Percentiles rank a stretch among this genome's conserved stretches.
Conservation (phyloP, 1,140 invertebrate genomes). For the Stegodyphus mimosarum region DNA sequence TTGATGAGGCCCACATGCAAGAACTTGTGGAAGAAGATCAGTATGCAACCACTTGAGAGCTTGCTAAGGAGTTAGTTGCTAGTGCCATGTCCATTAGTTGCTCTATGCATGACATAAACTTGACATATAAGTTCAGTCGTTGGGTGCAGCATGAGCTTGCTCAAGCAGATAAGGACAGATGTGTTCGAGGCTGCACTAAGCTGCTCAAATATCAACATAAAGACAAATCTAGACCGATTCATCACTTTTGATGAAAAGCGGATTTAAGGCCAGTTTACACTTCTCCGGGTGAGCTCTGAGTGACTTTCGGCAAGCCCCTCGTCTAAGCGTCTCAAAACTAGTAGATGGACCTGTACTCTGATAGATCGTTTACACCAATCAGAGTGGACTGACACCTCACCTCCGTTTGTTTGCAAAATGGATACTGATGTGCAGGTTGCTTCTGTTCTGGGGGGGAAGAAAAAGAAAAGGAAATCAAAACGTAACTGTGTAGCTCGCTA, state of each 20-base stretch:
- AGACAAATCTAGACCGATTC: neutral
- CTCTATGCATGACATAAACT: neutral
- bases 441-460: no score
- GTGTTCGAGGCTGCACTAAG: neutral
- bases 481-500: no score
- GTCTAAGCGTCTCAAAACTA: no score
- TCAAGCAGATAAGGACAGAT: neutral
- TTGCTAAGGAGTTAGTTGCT: neutral
- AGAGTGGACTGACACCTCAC: no score
- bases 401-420: no score
- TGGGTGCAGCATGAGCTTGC: neutral
- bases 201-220: neutral
- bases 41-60: constrained; percentile 3
- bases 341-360: no score
- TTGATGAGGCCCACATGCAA: neutral
- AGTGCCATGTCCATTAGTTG: neutral
- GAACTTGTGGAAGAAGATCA: constrained; percentile 19
- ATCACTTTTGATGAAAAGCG: neutral
- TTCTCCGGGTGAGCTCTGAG: no score
- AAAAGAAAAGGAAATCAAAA: no score
- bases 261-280: no score
- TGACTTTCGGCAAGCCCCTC: no score
- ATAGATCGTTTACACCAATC: no score
- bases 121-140: neutral
- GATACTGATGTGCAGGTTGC: no score